A percentile compares a stretch with the other conserved stretches of the same genome.
These are phyloP conservation scores for Odontamblyopus rebecca DNA, from an alignment of 2,797 vertebrate species.

Conservation along the genomic window DNA sequence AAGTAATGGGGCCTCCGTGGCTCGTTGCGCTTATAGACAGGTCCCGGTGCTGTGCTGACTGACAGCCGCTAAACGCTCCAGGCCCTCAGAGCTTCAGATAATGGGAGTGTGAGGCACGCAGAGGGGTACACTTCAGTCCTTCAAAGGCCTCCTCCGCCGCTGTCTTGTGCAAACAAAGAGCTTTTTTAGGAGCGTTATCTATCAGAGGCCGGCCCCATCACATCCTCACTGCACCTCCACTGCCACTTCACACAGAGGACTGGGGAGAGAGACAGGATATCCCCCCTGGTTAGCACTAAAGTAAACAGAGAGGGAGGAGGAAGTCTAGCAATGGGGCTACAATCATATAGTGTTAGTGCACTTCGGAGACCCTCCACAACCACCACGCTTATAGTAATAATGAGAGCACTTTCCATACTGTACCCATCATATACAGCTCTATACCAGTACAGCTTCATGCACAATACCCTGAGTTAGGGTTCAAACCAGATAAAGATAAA, in stretches of 20 bases:
- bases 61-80: slow-evolving; percentile 60
- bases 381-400: background rate
- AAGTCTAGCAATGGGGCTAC: slow-evolving; percentile 57
- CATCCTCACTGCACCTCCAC: slow-evolving; percentile 57
- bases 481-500: too few species aligned
- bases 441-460: background rate
- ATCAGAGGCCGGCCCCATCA: slow-evolving; percentile 60
- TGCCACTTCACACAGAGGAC: slow-evolving; percentile 40
- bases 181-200: slow-evolving; percentile 66
- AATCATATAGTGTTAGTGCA: slow-evolving; percentile 4
- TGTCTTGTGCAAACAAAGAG: slow-evolving; percentile 65
- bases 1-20: slow-evolving; percentile 76
- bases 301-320: slow-evolving; percentile 67
- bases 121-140: slow-evolving; percentile 62
- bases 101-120: slow-evolving; percentile 58
- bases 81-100: slow-evolving; percentile 47
- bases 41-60: slow-evolving; percentile 43
- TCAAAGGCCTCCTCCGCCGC: slow-evolving; percentile 61
- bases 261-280: slow-evolving; percentile 68
- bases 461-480: background rate
- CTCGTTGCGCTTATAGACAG: slow-evolving; percentile 69
- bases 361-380: background rate
- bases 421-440: background rate
- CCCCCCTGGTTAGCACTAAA: slow-evolving; percentile 61
- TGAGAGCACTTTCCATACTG: background rate